Evolutionary conservation across 2,113 vertebrate genomes (phyloP), one percentile per base, ranked within the genome.

Genomic region (Paracanthobrama guichenoti): DNA sequence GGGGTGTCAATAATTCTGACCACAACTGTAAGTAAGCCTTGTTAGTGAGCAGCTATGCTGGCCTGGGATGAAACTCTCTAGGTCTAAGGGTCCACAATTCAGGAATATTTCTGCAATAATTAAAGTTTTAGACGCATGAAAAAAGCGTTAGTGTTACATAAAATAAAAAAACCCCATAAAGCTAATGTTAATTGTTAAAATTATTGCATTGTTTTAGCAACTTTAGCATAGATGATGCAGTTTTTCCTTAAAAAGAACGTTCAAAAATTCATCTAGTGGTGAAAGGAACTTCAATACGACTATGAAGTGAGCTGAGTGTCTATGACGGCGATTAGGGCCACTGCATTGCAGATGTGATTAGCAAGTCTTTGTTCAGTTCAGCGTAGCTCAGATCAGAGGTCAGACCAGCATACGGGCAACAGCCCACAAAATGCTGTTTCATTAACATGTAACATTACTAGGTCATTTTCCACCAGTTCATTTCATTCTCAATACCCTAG

Each of bases 291-390:
- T 79, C 22, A 28, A 66, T 75, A 74, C 14, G 44, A 76, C 46
- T 31, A 48, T 35, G 39, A 28, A 59, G 35, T 24, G 81, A 75
- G 44, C 79, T 66, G 2, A 16, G 60, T 71, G 71, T 86, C 28
- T 84, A 55, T 59, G 28, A 60, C 5, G 64, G 84, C 71, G 76
- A 84, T 88, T 74, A 90, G 73, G 59, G 87, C 79, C 77, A 84
- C 90, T 83, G 90, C 90, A 91, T 89, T 91, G 90, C 90, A 90
- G 90, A 90, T 91, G 88, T 83, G 83, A 90, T 88, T 90, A 88
- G 75, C 64, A 4, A 81, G 64, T n/a, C 79, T 86, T 84, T 89
- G 81, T 80, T 83, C 82, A 24, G 22, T 74, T 55, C 42, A 85
- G 71, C 76, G 12, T 69, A 73, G 73, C 79, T 71, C 74, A 79